Percentiles rank a stretch among this genome's conserved stretches.
Conservation (phyloP, 1,140 invertebrate species). For the Drosophila malerkotliana region DNA sequence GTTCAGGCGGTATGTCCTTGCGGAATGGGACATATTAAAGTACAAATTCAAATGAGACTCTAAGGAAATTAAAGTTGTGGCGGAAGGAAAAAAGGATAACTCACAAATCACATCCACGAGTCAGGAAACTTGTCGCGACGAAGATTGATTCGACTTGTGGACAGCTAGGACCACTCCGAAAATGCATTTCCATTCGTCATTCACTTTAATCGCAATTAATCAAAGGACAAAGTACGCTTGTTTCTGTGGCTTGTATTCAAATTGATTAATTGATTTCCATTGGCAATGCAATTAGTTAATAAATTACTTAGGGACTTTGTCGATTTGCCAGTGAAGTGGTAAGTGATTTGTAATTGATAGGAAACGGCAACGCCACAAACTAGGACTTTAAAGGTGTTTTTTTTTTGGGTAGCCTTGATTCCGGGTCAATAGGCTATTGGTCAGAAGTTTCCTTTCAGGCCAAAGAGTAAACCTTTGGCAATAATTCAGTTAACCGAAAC, state of each 20-base stretch:
- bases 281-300: slow-evolving; percentile 75
- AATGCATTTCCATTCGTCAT: slow-evolving; percentile 53
- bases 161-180: slow-evolving; percentile 59
- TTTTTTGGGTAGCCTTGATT: background rate
- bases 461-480: slow-evolving; percentile 5
- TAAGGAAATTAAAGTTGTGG: background rate
- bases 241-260: slow-evolving; percentile 33
- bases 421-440: background rate
- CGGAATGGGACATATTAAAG: slow-evolving; percentile 18
- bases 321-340: slow-evolving; percentile 25
- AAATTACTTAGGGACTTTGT: slow-evolving; percentile 49
- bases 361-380: slow-evolving; percentile 12
- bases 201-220: slow-evolving; percentile 58
- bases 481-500: slow-evolving; percentile 16
- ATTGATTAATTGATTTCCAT: slow-evolving; percentile 67
- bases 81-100: too few species aligned
- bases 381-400: slow-evolving; percentile 1
- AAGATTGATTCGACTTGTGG: slow-evolving; percentile 71
- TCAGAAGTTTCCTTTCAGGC: background rate
- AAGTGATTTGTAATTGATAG: slow-evolving; percentile 3
- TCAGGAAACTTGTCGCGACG: slow-evolving; percentile 45
- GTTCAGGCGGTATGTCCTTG: slow-evolving; percentile 10
- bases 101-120: background rate
- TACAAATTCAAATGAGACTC: slow-evolving; percentile 2
- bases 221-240: slow-evolving; percentile 54